Conservation (phyloP, 2,888 invertebrate genomes). For the Microctonus hyperodae region DNA sequence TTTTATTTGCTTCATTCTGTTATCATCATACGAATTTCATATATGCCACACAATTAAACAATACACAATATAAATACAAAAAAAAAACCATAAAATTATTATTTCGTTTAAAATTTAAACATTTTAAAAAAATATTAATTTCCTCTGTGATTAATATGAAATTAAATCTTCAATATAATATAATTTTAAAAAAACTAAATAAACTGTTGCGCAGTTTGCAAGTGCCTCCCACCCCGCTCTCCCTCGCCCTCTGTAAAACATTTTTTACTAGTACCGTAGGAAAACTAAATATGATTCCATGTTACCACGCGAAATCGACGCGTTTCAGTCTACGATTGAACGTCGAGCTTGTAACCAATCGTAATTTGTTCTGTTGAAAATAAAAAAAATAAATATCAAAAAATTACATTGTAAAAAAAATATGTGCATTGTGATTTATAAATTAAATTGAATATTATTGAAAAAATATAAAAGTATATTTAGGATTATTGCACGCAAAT, state of each 20-base stretch:
- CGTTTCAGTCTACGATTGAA: background rate
- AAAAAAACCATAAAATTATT: too few relatives aligned
- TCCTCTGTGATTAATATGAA: too few relatives aligned
- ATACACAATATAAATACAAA: too few relatives aligned
- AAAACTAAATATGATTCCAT: background rate
- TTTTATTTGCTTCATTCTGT: too few relatives aligned
- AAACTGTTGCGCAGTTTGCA: too few relatives aligned
- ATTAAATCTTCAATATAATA: too few relatives aligned
- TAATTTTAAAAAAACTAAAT: too few relatives aligned
- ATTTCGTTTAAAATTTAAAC: too few relatives aligned
- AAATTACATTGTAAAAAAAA: background rate
- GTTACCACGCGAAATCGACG: background rate
- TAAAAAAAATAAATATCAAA: background rate
- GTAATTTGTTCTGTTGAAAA: background rate
- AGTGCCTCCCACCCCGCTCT: too few relatives aligned
- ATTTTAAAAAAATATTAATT: too few relatives aligned
- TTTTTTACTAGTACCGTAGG: background rate
- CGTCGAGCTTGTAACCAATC: background rate
- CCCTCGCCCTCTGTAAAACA: background rate
- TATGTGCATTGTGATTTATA: background rate
- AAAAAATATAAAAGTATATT: background rate
- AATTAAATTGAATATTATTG: background rate
- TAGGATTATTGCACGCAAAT: background rate
- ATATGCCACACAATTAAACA: too few relatives aligned
- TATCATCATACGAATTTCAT: too few relatives aligned